These are phyloP conservation scores for Drosophila sucinea DNA, from an alignment of 1,140 invertebrate species.

Conservation along the genomic window DNA sequence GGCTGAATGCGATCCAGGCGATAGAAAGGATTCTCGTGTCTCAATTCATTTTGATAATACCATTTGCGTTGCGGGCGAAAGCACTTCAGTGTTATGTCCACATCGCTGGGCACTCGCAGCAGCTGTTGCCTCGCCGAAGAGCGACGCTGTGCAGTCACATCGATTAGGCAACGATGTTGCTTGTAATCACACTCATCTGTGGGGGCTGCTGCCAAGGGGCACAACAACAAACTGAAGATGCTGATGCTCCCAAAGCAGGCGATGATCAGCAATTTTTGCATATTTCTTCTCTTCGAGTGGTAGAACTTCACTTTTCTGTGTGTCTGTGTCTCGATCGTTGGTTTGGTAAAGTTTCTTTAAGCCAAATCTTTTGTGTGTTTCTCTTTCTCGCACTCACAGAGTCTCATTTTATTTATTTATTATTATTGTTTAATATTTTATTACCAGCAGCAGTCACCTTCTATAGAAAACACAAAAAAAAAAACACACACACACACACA, in stretches of 20 bases:
- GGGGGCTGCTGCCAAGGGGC: conserved; percentile 23
- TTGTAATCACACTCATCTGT: conserved; percentile 44
- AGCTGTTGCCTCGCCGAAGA: neutral
- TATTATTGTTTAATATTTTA: conserved; percentile 66
- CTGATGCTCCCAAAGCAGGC: conserved; percentile 48
- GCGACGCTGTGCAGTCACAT: conserved; percentile 41
- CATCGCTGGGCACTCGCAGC: conserved; percentile 53
- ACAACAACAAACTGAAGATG: conserved; percentile 35
- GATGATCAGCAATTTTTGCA: conserved; percentile 71
- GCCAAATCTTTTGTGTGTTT: conserved; percentile 29
- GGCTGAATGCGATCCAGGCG: conserved; percentile 40
- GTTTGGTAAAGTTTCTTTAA: neutral
- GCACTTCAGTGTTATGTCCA: conserved; percentile 59
- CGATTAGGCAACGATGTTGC: conserved; percentile 59
- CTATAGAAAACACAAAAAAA: conserved; percentile 51
- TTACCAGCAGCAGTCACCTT: conserved; percentile 48
- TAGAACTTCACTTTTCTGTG: conserved; percentile 5
- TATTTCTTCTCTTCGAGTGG: conserved; percentile 47
- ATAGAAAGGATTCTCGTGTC: conserved; percentile 13
- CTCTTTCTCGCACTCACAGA: conserved; percentile 7
- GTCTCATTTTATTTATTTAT: conserved; percentile 62
- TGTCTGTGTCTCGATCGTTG: neutral
- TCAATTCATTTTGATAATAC: conserved; percentile 52
- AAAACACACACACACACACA: conserved; percentile 6
- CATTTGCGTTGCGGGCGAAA: conserved; percentile 37